Evolutionary conservation across 2,113 vertebrate species (phyloP).

Genomic region (Rhea americana): DNA sequence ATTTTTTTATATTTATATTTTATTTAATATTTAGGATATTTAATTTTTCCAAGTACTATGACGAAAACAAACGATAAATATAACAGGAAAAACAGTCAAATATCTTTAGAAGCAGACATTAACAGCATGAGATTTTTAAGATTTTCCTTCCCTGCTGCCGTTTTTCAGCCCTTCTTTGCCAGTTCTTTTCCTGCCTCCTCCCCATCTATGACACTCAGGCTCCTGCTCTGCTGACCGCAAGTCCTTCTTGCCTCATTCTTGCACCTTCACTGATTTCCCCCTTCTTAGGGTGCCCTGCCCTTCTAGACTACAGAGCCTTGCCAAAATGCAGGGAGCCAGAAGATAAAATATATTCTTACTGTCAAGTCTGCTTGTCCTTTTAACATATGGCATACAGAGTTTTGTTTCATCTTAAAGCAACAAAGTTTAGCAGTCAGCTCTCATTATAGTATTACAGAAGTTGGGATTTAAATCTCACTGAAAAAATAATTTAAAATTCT

Average conservation of each 20-base stretch:
- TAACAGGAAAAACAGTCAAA: neutral
- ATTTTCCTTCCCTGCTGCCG: neutral
- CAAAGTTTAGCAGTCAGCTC: slow-evolving; percentile 21
- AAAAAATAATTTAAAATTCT: slow-evolving; percentile 32
- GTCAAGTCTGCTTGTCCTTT: slow-evolving; percentile 37
- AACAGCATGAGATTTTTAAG: neutral
- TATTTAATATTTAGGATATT: neutral
- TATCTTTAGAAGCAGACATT: neutral
- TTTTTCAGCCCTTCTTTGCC: neutral
- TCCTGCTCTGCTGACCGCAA: neutral
- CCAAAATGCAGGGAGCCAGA: slow-evolving; percentile 2
- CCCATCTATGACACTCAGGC: neutral
- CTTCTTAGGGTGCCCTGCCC: neutral
- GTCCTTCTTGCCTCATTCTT: neutral
- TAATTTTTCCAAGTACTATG: neutral
- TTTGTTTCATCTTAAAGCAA: slow-evolving; percentile 46
- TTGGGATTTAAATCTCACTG: slow-evolving; percentile 12
- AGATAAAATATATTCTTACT: slow-evolving; percentile 32
- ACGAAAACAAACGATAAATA: neutral
- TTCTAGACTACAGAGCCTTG: neutral
- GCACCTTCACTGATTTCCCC: neutral
- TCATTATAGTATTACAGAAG: neutral
- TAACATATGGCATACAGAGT: slow-evolving; percentile 37
- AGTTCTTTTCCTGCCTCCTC: neutral
- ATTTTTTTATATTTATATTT: neutral